A percentile compares a stretch with the other conserved stretches of the same genome.
Conservation (phyloP, 2,797 vertebrate genomes). For the Hydrolagus colliei region DNA sequence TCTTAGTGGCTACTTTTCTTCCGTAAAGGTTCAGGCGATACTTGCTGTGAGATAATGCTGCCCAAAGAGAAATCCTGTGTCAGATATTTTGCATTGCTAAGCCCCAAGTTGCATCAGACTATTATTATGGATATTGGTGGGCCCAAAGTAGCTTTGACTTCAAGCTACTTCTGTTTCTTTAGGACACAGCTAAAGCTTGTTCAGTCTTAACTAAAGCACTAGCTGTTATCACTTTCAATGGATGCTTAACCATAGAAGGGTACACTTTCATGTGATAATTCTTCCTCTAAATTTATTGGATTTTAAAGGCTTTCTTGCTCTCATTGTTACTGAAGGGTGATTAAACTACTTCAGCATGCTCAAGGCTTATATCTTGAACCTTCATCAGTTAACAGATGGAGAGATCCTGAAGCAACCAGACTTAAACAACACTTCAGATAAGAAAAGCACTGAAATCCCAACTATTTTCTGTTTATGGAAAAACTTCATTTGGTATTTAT, state of each 20-base stretch:
- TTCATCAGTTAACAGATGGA: constrained; percentile 17
- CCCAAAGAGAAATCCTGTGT: too few relatives aligned
- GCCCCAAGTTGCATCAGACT: not conserved
- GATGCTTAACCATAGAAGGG: not conserved
- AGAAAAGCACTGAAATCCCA: constrained; percentile 5
- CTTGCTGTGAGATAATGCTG: too few relatives aligned
- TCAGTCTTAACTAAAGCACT: not conserved
- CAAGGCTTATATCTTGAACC: constrained; percentile 28
- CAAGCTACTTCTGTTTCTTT: not conserved
- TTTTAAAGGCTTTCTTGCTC: constrained; percentile 23
- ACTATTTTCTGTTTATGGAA: not conserved
- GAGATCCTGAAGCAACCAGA: constrained; percentile 27
- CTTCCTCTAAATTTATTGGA: constrained; percentile 3
- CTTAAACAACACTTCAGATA: constrained; percentile 18
- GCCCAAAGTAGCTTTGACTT: not conserved
- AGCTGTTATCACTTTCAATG: not conserved
- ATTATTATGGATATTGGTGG: not conserved
- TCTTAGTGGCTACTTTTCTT: not conserved
- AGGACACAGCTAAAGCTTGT: not conserved
- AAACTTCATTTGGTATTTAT: not conserved
- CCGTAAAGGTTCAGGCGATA: too few relatives aligned
- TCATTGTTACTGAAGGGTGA: constrained; percentile 26
- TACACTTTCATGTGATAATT: not conserved
- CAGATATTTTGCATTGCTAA: too few relatives aligned
- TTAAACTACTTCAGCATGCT: constrained; percentile 28